These are phyloP conservation scores for Hemibates koningsi DNA, from an alignment of 2,113 vertebrate species.

Conservation along the genomic window DNA sequence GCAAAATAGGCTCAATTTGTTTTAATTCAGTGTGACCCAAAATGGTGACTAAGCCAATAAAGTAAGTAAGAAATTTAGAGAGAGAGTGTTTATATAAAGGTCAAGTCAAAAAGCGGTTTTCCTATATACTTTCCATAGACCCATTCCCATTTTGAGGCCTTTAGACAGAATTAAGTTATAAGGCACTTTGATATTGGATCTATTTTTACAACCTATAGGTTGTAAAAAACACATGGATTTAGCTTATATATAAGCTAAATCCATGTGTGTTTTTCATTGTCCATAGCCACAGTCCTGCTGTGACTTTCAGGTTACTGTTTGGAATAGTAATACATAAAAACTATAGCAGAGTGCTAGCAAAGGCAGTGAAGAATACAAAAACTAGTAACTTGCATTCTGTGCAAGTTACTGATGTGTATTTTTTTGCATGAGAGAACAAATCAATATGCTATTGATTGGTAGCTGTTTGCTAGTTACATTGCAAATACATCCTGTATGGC, in stretches of 20 bases:
- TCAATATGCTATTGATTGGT: not conserved
- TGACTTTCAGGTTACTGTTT: not conserved
- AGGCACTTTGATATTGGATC: not conserved
- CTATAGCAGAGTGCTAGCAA: not conserved
- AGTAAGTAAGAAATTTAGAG: not conserved
- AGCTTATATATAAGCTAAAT: not conserved
- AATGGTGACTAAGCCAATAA: not conserved
- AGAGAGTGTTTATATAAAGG: not conserved
- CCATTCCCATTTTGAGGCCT: not conserved
- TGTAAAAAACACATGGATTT: too few species aligned
- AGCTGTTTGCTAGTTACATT: not conserved
- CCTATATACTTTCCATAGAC: not conserved
- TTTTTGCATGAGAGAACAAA: not conserved
- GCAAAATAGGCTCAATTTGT: not conserved
- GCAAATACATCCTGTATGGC: not conserved
- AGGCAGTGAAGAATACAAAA: not conserved
- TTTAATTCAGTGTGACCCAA: not conserved
- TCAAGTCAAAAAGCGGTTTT: not conserved
- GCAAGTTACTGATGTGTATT: not conserved
- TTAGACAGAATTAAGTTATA: not conserved
- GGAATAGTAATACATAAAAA: accelerated
- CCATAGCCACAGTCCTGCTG: not conserved
- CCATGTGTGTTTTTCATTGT: not conserved
- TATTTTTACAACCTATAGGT: not conserved
- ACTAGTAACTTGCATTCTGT: not conserved